These are phyloP conservation scores for Meriones unguiculatus DNA, from an alignment of 2,113 vertebrate species.

Conservation along the genomic window DNA sequence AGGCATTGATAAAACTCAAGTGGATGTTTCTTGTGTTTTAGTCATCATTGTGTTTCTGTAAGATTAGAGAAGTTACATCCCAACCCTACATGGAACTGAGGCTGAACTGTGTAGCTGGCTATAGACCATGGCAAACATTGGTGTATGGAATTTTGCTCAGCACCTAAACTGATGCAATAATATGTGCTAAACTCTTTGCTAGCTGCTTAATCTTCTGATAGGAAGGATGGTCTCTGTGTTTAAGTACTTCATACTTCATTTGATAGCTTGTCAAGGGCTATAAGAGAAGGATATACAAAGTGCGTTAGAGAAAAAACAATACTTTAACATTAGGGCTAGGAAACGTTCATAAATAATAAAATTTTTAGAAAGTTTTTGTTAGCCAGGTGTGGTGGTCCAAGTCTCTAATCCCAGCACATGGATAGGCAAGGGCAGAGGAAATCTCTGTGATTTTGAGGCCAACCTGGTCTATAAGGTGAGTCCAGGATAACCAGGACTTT, in stretches of 20 bases:
- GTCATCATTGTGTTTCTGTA: conserved; percentile 23
- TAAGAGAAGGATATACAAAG: conserved; percentile 17
- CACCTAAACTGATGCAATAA: not conserved
- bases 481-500: not conserved
- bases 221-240: not conserved
- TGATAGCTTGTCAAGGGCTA: not conserved
- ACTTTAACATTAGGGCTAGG: not conserved
- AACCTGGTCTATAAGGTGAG: not conserved
- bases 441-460: not conserved
- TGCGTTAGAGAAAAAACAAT: not conserved
- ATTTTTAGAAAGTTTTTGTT: not conserved
- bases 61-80: conserved; percentile 25
- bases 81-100: not conserved
- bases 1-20: conserved; percentile 61
- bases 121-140: not conserved
- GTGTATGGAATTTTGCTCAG: conserved; percentile 15
- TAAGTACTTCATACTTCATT: not conserved
- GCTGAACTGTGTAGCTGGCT: not conserved
- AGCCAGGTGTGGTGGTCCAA: too few relatives aligned
- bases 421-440: too few relatives aligned
- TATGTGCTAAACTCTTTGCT: conserved; percentile 5
- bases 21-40: conserved; percentile 43
- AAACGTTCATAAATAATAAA: not conserved
- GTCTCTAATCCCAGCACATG: too few relatives aligned
- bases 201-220: conserved; percentile 20